These are phyloP conservation scores for Entomobrya multifasciata DNA, from an alignment of 2,888 invertebrate species.

Conservation along the genomic window DNA sequence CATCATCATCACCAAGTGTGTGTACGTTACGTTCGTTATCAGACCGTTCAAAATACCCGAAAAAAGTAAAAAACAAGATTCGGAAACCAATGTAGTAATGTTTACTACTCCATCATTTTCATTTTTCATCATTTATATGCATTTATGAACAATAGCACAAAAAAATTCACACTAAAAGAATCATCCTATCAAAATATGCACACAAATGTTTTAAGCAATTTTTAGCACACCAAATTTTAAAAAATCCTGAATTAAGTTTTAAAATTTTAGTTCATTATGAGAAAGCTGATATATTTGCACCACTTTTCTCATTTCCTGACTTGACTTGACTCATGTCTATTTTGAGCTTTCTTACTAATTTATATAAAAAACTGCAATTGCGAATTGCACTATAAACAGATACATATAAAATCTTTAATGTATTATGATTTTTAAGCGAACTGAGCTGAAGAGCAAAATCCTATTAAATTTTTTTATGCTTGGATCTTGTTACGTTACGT, in stretches of 20 bases:
- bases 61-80: constrained; percentile 79
- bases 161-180: not conserved
- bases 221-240: too few relatives aligned
- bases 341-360: constrained; percentile 28
- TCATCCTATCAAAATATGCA: constrained; percentile 6
- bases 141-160: not conserved
- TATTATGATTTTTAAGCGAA: too few relatives aligned
- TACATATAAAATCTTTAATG: too few relatives aligned
- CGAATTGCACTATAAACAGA: too few relatives aligned
- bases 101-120: constrained; percentile 48
- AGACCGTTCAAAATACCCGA: constrained; percentile 76
- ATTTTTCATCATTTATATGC: constrained; percentile 20
- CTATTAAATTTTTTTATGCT: not conserved
- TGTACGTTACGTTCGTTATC: constrained; percentile 62
- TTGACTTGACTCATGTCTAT: constrained; percentile 48
- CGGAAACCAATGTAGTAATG: constrained; percentile 78
- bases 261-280: too few relatives aligned
- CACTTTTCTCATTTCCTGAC: not conserved
- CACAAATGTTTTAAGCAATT: not conserved
- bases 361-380: not conserved
- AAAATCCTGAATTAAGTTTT: too few relatives aligned
- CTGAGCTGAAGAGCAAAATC: too few relatives aligned
- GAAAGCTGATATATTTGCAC: too few relatives aligned
- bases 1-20: constrained; percentile 64
- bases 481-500: not conserved